Evolutionary conservation across 2,113 vertebrate species (phyloP), one percentile per base, ranked within the genome.

Genomic region (Eudorcas thomsonii): DNA sequence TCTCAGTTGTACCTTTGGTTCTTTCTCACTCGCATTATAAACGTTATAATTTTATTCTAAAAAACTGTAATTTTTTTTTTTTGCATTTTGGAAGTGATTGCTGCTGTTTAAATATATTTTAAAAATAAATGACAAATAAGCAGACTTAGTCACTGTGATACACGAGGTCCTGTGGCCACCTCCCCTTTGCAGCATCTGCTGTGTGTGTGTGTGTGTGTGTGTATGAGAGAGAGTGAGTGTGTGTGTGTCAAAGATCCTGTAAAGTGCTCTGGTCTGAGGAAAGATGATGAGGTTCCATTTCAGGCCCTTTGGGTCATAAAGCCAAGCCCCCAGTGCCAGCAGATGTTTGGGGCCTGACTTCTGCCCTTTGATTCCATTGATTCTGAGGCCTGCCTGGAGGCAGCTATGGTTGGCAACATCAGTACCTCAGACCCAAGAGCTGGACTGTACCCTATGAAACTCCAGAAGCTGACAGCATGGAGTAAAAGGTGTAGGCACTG

Each of bases 81-180:
- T 98, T 98, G 96, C 97, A 98, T 98, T 98, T 98, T 95, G 96
- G 92, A 98, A 97, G 98, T 98, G 98, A 98, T 97, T 98, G 98
- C 98, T 98, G 98, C 98, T 98, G 98, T 98, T 98, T 98, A 98
- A 98, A 98, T 98, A 98, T 98, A 98, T 98, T 98, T 98, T 98
- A 98, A 98, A 98, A 98, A 98, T 98, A 98, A 98, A 98, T 97
- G 97, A 98, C 96, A 97, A 98, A 97, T 96, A 97, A 98, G 96
- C 93, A 93, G 89, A 97, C 91, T 91, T 95, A 94, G 83, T 97
- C 96, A 94, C 82, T 97, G 30, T 95, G 93, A 91, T 96, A 67
- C 39, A 87, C 96, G 64, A 91, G 90, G 59, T 96, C 57, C 84
- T 86, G 16, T 23, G 82, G 62, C 78, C 36, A 62, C 25, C 39